These are phyloP conservation scores for Mnemiopsis leidyi DNA, from an alignment of 37 sponge, comb jelly and placozoan genomes.

Conservation along the genomic window DNA sequence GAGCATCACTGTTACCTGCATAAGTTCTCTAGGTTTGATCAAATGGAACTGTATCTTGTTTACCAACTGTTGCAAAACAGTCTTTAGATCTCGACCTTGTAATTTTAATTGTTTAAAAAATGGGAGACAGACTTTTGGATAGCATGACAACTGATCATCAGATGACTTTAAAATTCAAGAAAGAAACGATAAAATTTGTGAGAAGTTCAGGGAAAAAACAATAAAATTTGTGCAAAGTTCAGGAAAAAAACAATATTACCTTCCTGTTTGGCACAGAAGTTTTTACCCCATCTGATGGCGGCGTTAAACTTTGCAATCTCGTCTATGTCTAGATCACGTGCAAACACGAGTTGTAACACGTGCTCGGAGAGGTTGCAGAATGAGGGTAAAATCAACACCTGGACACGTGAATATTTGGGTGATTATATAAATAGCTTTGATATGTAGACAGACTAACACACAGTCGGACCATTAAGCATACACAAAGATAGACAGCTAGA, in stretches of 20 bases:
- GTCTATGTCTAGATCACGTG: constrained; percentile 66
- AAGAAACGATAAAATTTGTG: no score
- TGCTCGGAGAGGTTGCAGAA: constrained; percentile 48
- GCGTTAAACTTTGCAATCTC: constrained; percentile 86
- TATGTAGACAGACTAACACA: no score
- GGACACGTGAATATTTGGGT: neutral
- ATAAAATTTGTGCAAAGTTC: no score
- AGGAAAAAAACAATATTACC: no score
- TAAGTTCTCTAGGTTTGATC: constrained; percentile 41
- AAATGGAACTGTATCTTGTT: constrained; percentile 57
- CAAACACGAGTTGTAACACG: constrained; percentile 57
- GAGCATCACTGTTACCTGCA: constrained; percentile 60
- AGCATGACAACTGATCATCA: no score
- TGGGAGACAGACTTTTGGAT: no score
- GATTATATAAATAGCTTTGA: no score
- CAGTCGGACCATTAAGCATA: no score
- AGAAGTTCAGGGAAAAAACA: no score
- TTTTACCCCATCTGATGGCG: constrained; percentile 85
- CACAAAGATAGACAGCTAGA: no score
- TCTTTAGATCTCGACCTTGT: constrained; percentile 47
- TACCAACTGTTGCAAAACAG: constrained; percentile 20
- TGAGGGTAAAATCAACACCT: constrained; percentile 23
- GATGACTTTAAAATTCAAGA: no score
- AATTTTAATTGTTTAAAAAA: no score
- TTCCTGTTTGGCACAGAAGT: constrained; percentile 67